Evolutionary conservation across 2,888 invertebrate species (phyloP).

Genomic region (Perizoma flavofasciatum): DNA sequence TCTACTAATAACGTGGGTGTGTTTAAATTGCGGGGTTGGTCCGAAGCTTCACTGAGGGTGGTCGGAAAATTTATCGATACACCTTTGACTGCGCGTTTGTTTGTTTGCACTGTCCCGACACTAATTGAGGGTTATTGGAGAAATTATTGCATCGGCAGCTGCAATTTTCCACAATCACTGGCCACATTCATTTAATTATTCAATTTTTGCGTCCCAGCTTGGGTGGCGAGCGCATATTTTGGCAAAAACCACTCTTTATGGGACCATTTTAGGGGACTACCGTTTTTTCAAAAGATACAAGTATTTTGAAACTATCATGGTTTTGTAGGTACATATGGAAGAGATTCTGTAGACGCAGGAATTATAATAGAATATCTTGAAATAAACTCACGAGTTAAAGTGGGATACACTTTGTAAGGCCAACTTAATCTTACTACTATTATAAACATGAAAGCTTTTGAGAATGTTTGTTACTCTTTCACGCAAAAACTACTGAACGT

Average conservation of each 20-base stretch:
- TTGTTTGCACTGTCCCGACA: conserved; percentile 72
- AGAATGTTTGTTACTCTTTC: too few species aligned
- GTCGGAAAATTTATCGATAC: conserved; percentile 65
- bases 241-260: conserved; percentile 26
- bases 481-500: too few species aligned
- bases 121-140: conserved; percentile 66
- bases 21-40: conserved; percentile 2
- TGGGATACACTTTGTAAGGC: too few species aligned
- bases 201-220: conserved; percentile 40
- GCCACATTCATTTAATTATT: conserved; percentile 47
- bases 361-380: too few species aligned
- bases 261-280: conserved; percentile 14
- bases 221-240: conserved; percentile 36
- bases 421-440: too few species aligned
- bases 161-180: conserved; percentile 68
- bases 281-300: conserved; percentile 1
- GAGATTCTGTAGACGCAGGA: too few species aligned
- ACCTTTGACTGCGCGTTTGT: conserved; percentile 56
- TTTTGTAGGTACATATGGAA: neutral
- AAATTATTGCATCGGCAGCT: conserved; percentile 65
- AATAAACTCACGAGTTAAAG: too few species aligned
- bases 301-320: neutral
- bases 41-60: conserved; percentile 47
- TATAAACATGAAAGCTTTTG: too few species aligned
- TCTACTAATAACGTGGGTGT: neutral